Conservation (phyloP, 2,113 vertebrate species). For the Turdus rufiventris region DNA sequence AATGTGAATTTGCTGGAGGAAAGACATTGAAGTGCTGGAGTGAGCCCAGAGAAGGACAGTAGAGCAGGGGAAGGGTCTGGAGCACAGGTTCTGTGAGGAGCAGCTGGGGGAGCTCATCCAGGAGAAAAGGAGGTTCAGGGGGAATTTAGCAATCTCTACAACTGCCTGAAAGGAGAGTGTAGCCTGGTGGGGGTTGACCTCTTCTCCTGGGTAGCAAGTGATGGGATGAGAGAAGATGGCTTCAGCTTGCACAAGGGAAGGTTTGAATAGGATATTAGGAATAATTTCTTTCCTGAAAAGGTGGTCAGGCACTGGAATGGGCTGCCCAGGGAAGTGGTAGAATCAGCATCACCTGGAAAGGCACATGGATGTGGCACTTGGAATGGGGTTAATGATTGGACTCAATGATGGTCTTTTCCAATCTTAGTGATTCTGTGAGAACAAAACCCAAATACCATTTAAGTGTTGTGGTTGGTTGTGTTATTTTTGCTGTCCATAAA, state of each 20-base stretch:
- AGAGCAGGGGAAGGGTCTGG: background rate
- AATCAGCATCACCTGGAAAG: background rate
- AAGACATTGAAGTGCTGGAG: background rate
- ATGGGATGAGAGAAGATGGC: background rate
- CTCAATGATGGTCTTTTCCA: background rate
- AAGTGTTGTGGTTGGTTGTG: background rate
- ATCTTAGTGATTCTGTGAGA: background rate
- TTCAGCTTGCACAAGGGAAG: background rate
- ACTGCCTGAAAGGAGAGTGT: background rate
- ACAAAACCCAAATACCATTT: background rate
- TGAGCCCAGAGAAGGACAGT: background rate
- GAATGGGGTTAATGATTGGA: background rate
- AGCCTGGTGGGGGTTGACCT: fast-evolving
- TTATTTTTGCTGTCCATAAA: background rate
- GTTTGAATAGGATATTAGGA: background rate
- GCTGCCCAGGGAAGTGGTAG: background rate
- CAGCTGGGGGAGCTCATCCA: background rate
- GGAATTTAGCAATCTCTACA: background rate
- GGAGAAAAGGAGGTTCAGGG: background rate
- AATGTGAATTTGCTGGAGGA: background rate
- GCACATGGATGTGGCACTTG: background rate
- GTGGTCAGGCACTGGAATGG: background rate
- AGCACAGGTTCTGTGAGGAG: background rate
- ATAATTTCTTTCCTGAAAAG: background rate
- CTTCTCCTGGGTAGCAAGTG: background rate